Percentiles rank a stretch among this genome's conserved stretches.
Conservation (phyloP, 2,888 invertebrate species). For the Disparrhopalites patrizii region DNA sequence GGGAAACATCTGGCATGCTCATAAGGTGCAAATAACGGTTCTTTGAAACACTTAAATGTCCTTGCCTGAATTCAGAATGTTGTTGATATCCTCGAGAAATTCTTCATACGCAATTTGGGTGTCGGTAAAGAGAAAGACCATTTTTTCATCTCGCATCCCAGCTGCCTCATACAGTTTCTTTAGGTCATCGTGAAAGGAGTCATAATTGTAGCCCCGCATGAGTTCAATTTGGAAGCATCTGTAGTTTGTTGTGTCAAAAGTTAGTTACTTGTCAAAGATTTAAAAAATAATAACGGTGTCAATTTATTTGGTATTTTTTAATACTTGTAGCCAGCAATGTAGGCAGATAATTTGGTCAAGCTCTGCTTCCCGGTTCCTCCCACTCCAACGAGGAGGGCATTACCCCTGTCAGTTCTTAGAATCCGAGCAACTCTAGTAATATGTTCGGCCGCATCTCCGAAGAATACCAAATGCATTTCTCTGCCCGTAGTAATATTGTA, state of each 20-base stretch:
- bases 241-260: conserved; percentile 43
- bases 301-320: conserved; percentile 41
- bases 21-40: too few relatives aligned
- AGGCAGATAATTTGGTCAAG: conserved; percentile 76
- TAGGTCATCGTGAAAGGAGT: conserved; percentile 79
- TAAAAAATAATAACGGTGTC: neutral
- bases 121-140: conserved; percentile 82
- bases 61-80: conserved; percentile 79
- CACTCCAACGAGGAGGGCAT: conserved; percentile 80
- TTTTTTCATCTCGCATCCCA: conserved; percentile 68
- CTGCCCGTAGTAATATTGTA: conserved; percentile 72
- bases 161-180: conserved; percentile 73
- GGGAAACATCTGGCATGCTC: too few relatives aligned
- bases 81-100: conserved; percentile 87
- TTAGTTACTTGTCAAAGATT: neutral
- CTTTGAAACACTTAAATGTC: too few relatives aligned
- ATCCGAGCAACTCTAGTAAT: conserved; percentile 79
- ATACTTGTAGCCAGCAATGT: conserved; percentile 75
- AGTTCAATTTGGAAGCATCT: conserved; percentile 85
- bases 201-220: conserved; percentile 75
- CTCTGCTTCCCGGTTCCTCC: conserved; percentile 87
- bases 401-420: conserved; percentile 78
- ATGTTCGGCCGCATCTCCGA: conserved; percentile 85
- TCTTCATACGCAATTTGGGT: conserved; percentile 86
- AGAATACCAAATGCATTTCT: conserved; percentile 79